phyloP scores from a whole-genome alignment of 2,888 invertebrate genomes.

The Drosophila parthenogenetica region DNA sequence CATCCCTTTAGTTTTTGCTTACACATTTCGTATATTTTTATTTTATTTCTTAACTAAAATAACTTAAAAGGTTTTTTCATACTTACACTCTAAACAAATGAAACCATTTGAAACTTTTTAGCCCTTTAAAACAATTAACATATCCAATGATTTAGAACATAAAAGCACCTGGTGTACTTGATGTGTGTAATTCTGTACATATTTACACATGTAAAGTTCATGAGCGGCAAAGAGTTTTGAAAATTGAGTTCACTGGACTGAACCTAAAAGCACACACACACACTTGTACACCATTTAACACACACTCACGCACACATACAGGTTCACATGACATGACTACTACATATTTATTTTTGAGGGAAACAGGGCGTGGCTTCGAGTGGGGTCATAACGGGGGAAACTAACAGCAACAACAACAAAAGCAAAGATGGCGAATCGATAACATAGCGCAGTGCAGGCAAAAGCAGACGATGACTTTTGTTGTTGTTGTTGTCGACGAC shows the following conservation, averaged over 20 bases:
- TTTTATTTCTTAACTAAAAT: no score
- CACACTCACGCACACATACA: slow-evolving; percentile 9
- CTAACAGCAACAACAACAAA: slow-evolving; percentile 15
- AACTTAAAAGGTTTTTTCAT: no score
- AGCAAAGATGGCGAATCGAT: slow-evolving; percentile 55
- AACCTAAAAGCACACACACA: slow-evolving; percentile 42
- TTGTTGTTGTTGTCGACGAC: slow-evolving; percentile 34
- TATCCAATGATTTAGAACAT: slow-evolving; percentile 13
- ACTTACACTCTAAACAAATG: no score
- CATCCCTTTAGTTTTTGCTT: no score
- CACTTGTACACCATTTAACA: slow-evolving; percentile 3
- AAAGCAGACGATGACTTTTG: background rate
- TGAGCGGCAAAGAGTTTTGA: slow-evolving; percentile 45
- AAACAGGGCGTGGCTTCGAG: slow-evolving; percentile 46
- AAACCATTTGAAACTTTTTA: no score
- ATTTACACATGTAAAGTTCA: slow-evolving; percentile 35
- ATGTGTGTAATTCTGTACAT: slow-evolving; percentile 2
- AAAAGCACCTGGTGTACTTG: slow-evolving; percentile 19
- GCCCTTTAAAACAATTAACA: slow-evolving; percentile 1
- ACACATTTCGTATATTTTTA: no score
- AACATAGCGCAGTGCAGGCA: slow-evolving; percentile 38
- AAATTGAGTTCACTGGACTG: slow-evolving; percentile 64
- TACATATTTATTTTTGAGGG: slow-evolving; percentile 39
- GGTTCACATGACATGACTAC: slow-evolving; percentile 29
- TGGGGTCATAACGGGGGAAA: slow-evolving; percentile 3